Evolutionary conservation across 2,113 vertebrate species (phyloP).

Genomic region (Erpornis zantholeuca): DNA sequence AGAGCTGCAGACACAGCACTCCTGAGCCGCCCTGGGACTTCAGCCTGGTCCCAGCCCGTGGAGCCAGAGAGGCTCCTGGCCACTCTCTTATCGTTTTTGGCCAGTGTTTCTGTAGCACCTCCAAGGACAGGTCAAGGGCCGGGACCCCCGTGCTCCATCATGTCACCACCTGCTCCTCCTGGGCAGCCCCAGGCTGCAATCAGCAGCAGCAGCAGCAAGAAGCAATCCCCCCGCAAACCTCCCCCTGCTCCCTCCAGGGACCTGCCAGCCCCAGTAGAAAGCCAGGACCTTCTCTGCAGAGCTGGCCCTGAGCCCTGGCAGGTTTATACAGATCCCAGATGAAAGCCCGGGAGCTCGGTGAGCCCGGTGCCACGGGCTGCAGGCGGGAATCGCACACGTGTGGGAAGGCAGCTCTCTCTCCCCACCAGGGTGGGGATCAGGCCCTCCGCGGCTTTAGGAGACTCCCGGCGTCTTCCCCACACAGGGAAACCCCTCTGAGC

Average conservation of each 20-base stretch:
- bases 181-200: not conserved
- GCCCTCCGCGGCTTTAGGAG: not conserved
- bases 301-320: not conserved
- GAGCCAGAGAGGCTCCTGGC: not conserved
- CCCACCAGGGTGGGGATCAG: not conserved
- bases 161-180: not conserved
- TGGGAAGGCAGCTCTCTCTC: not conserved
- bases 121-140: not conserved
- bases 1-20: not conserved
- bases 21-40: not conserved
- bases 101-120: not conserved
- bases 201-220: not conserved
- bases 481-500: not conserved
- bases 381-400: not conserved
- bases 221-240: not conserved
- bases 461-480: not conserved
- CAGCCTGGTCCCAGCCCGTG: rapidly evolving
- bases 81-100: not conserved
- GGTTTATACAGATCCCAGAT: constrained; percentile 23
- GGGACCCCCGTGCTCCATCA: not conserved
- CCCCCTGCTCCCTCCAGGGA: not conserved
- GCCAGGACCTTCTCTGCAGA: not conserved
- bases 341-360: not conserved
- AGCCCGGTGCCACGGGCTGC: constrained; percentile 12
- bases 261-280: not conserved